Conservation (phyloP, 2,888 invertebrate genomes). For the Pegoplata infirma region DNA sequence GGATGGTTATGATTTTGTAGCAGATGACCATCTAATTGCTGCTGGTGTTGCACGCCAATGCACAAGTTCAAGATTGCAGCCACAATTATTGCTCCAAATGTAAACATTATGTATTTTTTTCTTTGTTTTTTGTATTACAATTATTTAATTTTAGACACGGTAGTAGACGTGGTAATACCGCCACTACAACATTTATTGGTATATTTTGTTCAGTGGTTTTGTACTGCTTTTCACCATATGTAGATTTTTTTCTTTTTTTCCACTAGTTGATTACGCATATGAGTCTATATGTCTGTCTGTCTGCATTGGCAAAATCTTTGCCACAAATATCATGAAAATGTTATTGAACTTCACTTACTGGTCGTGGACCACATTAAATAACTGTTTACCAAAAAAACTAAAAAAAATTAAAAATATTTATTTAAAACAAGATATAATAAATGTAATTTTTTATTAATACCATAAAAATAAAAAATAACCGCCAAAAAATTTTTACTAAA, state of each 20-base stretch:
- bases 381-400: neutral
- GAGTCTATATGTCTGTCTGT: neutral
- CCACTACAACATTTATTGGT: neutral
- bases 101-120: constrained; percentile 51
- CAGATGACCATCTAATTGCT: constrained; percentile 53
- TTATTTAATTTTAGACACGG: constrained; percentile 42
- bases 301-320: neutral
- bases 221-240: constrained; percentile 7
- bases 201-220: neutral
- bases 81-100: constrained; percentile 36
- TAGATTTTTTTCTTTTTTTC: constrained; percentile 13
- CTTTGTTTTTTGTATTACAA: too few species aligned
- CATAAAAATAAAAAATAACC: neutral
- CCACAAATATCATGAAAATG: constrained; percentile 40
- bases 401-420: constrained; percentile 23
- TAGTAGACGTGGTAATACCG: constrained; percentile 11
- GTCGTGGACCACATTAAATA: neutral
- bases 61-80: constrained; percentile 58
- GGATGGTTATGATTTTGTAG: neutral
- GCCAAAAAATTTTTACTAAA: neutral
- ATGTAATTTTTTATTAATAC: neutral
- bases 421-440: constrained; percentile 12
- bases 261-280: too few species aligned
- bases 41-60: constrained; percentile 35
- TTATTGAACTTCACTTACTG: constrained; percentile 48